Evolutionary conservation across 64 coral and sea anemone species (phyloP), one percentile per base, ranked within the genome.

Genomic region (Pocillopora verrucosa): DNA sequence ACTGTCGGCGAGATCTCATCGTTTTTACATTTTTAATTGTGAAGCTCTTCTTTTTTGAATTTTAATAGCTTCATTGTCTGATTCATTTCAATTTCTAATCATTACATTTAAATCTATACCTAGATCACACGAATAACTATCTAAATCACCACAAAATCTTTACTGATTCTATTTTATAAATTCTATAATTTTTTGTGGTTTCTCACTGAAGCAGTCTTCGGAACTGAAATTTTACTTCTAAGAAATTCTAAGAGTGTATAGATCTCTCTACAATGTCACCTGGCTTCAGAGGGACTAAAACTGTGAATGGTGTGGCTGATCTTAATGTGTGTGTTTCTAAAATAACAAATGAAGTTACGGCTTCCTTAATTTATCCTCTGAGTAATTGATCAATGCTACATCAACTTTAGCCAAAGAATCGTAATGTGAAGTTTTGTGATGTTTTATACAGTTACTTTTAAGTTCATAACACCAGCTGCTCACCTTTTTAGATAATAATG

Each of bases 1-100:
- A 4, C 7, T 51, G 3, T 51, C 41, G 7, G 41, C 41, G 7
- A 51, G 7, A 51, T 51, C 41, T 51, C 7, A 30, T 24, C n/a
- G 22, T 1, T 70, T 22, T 70, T 11, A 70, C 7, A 70, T 11
- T 20, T 24, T 5, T 22, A 75, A 77, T 45, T 59, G 56, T 79
- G 56, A 58, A 59, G 19, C 12, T 79, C 26, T 56, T 34, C 26
- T 24, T 14, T 56, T 77, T 77, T 79, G 26, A 9, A 58, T 79
- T 60, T 24, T 26, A 59, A 59, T 59, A 60, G 77, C 77, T 79
- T 79, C 56, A 34, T 57, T 26, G n/a, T 14, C 20, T 26, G 2
- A 59, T 79, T 79, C 22, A 79, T 59, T 59, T 59, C 17, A 60
- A 13, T 79, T 79, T 79, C 22, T 59, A 79, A 79, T 58, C 41